Base-by-base conservation (phyloP, 2,113 vertebrate genomes). In the Gymnocephalus cernua region DNA sequence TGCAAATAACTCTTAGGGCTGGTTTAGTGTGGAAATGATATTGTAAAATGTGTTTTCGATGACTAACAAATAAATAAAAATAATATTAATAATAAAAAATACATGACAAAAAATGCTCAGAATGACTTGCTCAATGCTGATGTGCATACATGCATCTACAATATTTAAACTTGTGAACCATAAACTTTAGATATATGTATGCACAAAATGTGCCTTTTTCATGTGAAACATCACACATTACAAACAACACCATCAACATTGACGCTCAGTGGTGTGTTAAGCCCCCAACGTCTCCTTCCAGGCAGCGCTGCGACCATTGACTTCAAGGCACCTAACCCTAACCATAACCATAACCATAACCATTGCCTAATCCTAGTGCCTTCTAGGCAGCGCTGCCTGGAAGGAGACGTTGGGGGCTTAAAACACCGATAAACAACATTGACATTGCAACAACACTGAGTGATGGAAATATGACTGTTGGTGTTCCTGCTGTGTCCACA, bases 401-500 rank as follows among this genome's bases (percentile, higher is more conserved):
- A n/a, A n/a, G n/a, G n/a, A n/a, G n/a, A n/a, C n/a, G n/a, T n/a
- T n/a, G n/a, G n/a, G n/a, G n/a, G n/a, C n/a, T n/a, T n/a, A n/a
- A n/a, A n/a, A n/a, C n/a, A n/a, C n/a, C n/a, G n/a, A n/a, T n/a
- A n/a, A n/a, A n/a, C 8, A 2, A 54, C 25, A 21, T n/a, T n/a
- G 3, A 32, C 15, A 14, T 41, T 53, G 62, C 71, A 86, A 58
- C 56, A 61, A 54, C 44, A 10, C 32, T 35, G 66, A 81, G 62
- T 3, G 10, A 66, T 79, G 50, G 32, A 83, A 82, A 73, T 74
- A 58, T 66, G 57, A 79, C 66, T 79, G 48, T 44, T 85, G 21
- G 27, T 72, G 61, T 68, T 85, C 48, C 62, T 83, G 58, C 63
- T 80, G 83, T 63, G 68, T 74, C 67, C 78, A 67, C 56, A 78